Conservation (phyloP, 2,113 vertebrate genomes). For the Chionomys nivalis region DNA sequence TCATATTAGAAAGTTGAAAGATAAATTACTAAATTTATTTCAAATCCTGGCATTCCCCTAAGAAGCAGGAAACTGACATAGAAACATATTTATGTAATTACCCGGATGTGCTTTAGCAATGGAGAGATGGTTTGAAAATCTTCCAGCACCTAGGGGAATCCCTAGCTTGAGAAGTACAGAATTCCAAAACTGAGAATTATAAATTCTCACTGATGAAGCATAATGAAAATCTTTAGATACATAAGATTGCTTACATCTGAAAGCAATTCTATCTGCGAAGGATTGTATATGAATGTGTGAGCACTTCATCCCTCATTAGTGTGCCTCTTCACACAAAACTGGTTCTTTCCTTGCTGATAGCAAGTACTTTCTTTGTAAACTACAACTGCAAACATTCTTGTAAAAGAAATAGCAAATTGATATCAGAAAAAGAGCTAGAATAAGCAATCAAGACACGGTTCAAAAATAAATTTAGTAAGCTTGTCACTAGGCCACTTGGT, state of each 20-base stretch:
- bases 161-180: constrained; percentile 77
- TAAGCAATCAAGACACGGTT: constrained; percentile 24
- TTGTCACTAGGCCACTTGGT: not conserved
- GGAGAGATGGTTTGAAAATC: constrained; percentile 73
- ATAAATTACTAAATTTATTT: constrained; percentile 17
- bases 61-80: constrained; percentile 66
- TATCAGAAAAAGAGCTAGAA: not conserved
- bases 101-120: constrained; percentile 75
- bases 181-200: constrained; percentile 76
- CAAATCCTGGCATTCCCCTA: constrained; percentile 73
- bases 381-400: not conserved
- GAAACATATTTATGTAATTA: constrained; percentile 71
- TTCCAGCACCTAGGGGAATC: constrained; percentile 76
- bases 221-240: not conserved
- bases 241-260: not conserved
- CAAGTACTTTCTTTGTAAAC: not conserved
- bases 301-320: not conserved
- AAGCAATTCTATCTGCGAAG: not conserved
- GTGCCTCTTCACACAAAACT: not conserved
- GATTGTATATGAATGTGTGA: not conserved
- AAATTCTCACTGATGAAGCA: constrained; percentile 77
- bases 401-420: not conserved
- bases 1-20: constrained; percentile 70
- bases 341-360: not conserved
- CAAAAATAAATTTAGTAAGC: not conserved